phyloP scores from a whole-genome alignment of 1,140 invertebrate genomes.

The Gonatopus flavifemur region DNA sequence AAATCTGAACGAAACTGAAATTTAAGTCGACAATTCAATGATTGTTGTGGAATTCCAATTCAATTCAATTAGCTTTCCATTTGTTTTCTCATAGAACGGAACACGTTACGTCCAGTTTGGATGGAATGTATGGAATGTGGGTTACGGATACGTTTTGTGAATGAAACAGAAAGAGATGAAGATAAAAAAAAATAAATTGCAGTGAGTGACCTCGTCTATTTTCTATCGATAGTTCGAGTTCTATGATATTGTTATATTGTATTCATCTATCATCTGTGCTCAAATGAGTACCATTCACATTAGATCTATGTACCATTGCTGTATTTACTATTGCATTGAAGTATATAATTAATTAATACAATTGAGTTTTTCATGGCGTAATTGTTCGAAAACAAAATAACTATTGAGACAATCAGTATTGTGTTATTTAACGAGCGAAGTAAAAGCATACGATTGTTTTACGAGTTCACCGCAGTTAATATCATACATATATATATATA shows the following conservation, averaged over 20 bases:
- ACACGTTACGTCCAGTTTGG: neutral
- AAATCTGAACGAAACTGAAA: no score
- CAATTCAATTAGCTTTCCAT: no score
- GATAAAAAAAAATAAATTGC: conserved; percentile 35
- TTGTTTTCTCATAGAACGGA: neutral
- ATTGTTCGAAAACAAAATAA: neutral
- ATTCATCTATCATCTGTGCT: conserved; percentile 44
- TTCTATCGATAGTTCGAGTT: conserved; percentile 50
- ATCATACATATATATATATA: no score
- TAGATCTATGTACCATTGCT: conserved; percentile 33
- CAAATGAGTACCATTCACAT: conserved; percentile 40
- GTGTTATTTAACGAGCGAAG: no score
- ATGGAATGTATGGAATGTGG: neutral
- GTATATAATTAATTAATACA: conserved; percentile 17
- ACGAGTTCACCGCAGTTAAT: no score
- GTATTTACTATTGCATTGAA: conserved; percentile 33
- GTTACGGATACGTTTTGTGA: no score
- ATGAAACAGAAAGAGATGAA: conserved; percentile 12
- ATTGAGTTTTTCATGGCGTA: conserved; percentile 11
- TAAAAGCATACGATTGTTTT: no score
- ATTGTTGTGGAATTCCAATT: no score
- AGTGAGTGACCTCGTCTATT: conserved; percentile 53
- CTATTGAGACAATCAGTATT: no score
- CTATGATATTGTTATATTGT: conserved; percentile 51
- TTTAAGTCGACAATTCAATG: no score